Percentiles rank a stretch among this genome's conserved stretches.
Conservation (phyloP, 2,888 invertebrate species). For the Andrena camellia region DNA sequence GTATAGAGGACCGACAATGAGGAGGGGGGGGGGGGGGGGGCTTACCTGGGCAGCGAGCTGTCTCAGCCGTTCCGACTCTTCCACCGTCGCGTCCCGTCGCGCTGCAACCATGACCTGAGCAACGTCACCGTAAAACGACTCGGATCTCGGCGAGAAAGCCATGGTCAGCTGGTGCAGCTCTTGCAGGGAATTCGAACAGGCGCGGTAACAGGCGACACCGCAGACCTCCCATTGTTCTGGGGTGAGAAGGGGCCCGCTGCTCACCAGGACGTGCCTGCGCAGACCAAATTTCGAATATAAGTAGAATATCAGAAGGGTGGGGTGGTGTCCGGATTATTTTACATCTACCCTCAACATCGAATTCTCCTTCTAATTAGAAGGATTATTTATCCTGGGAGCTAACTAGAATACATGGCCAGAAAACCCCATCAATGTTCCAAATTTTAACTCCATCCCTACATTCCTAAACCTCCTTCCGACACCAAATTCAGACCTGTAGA, state of each 20-base stretch:
- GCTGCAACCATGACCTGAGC: conserved; percentile 98
- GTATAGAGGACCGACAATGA: conserved; percentile 4
- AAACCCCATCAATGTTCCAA: too few species aligned
- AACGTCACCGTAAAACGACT: conserved; percentile 97
- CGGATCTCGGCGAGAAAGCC: conserved; percentile 96
- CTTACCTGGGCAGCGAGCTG: conserved; percentile 93
- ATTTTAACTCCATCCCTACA: too few species aligned
- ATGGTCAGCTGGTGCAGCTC: conserved; percentile 95
- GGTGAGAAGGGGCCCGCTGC: conserved; percentile 93
- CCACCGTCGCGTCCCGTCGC: conserved; percentile 93
- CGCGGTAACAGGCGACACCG: conserved; percentile 92
- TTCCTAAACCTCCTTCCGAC: too few species aligned
- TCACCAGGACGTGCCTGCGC: conserved; percentile 91
- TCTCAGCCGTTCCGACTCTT: conserved; percentile 93
- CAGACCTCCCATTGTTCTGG: conserved; percentile 95
- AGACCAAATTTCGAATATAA: not conserved
- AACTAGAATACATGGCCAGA: too few species aligned
- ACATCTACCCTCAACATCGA: too few species aligned
- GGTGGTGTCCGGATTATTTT: too few species aligned
- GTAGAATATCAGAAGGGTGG: too few species aligned
- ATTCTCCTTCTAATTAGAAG: too few species aligned
- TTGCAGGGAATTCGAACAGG: conserved; percentile 94
- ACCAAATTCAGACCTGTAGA: too few species aligned
- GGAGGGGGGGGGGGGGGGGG: conserved; percentile 5
- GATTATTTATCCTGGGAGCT: too few species aligned